A percentile compares a stretch with the other conserved stretches of the same genome.
Conservation (phyloP, 1,140 invertebrate species). For the Pseudobourletiella spinata region DNA sequence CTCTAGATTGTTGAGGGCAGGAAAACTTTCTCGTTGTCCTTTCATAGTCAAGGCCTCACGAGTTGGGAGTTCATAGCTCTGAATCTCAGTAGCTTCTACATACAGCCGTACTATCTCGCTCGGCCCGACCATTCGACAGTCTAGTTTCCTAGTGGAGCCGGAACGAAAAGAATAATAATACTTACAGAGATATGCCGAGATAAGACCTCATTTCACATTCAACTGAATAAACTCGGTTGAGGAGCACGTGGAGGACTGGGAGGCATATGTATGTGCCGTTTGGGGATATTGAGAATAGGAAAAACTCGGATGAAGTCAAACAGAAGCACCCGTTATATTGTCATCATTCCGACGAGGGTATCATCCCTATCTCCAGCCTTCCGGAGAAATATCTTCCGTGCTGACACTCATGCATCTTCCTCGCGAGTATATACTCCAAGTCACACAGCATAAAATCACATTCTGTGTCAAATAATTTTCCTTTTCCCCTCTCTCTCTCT, state of each 20-base stretch:
- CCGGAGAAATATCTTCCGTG: slow-evolving; percentile 2
- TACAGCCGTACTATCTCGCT: background rate
- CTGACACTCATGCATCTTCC: slow-evolving; percentile 9
- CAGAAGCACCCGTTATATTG: background rate
- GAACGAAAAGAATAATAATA: slow-evolving; percentile 9
- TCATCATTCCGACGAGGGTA: background rate
- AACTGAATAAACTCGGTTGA: background rate
- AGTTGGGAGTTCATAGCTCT: no score
- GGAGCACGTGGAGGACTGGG: background rate
- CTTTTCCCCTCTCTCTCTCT: background rate
- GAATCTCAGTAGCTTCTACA: background rate
- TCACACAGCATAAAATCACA: background rate
- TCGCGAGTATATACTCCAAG: background rate
- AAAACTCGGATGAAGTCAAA: background rate
- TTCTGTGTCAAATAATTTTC: background rate
- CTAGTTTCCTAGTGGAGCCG: background rate
- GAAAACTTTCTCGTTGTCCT: no score
- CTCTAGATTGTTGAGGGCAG: no score
- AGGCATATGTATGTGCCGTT: background rate
- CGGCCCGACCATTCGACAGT: background rate
- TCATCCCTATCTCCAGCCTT: background rate
- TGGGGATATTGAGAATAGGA: background rate
- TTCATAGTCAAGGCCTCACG: no score
- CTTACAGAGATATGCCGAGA: slow-evolving; percentile 1
- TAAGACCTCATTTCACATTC: slow-evolving; percentile 7